A percentile compares a stretch with the other conserved stretches of the same genome.
phyloP scores from a whole-genome alignment of 1,140 invertebrate genomes.

The Panulirus ornatus region DNA sequence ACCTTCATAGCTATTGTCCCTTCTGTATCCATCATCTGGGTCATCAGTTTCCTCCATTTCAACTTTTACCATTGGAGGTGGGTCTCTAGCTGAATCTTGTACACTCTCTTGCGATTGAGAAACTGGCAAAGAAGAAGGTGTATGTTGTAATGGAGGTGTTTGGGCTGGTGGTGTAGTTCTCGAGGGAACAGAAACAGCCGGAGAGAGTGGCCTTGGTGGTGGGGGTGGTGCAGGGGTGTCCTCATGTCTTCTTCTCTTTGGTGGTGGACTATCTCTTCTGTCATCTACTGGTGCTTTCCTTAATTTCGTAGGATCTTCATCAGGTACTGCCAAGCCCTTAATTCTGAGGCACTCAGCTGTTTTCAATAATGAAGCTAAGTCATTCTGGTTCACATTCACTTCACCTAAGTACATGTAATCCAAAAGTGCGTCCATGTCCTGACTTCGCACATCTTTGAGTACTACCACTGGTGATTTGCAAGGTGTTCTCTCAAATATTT shows the following conservation, averaged over 20 bases:
- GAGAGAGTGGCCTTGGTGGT: constrained; percentile 52
- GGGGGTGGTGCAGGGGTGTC: constrained; percentile 22
- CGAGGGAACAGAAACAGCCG: constrained; percentile 3
- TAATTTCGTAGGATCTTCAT: constrained; percentile 57
- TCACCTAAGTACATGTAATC: constrained; percentile 69
- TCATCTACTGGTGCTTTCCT: constrained; percentile 55
- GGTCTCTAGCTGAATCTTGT: constrained; percentile 42
- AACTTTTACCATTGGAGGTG: constrained; percentile 62
- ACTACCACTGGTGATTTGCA: constrained; percentile 67
- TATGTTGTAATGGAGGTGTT: constrained; percentile 14
- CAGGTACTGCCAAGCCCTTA: constrained; percentile 63
- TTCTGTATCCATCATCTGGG: constrained; percentile 52
- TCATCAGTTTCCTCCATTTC: constrained; percentile 66
- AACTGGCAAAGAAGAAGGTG: constrained; percentile 12
- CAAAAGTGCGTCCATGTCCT: constrained; percentile 64
- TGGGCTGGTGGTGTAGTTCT: constrained; percentile 39
- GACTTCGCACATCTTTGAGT: constrained; percentile 70
- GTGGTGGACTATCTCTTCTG: constrained; percentile 60
- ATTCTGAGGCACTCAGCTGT: constrained; percentile 66
- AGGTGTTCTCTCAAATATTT: constrained; percentile 66
- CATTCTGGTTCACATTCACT: constrained; percentile 69
- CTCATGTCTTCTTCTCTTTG: constrained; percentile 68
- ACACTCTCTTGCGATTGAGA: constrained; percentile 10
- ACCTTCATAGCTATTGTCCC: constrained; percentile 62
- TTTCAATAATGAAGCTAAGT: constrained; percentile 63